Base-by-base conservation (phyloP, 2,797 vertebrate genomes). In the Platalea minor region DNA sequence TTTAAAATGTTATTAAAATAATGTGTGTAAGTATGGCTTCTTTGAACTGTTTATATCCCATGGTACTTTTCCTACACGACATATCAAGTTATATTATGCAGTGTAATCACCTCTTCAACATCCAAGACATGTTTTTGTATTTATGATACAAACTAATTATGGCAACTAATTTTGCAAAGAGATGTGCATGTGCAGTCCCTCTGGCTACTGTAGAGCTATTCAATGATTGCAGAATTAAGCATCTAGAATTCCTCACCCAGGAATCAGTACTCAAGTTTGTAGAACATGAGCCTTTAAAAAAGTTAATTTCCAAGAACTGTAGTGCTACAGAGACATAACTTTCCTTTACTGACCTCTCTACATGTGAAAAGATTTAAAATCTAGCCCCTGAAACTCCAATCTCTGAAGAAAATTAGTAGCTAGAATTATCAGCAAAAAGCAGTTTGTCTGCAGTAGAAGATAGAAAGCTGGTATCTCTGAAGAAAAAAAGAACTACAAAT, bases 361-460 rank as follows among this genome's bases (percentile, higher is more conserved):
- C 19, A 13, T 5, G 35, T 41, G n/a, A 41, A 75, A 91, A 85
- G 89, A 92, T 89, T 80, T 92, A 85, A 81, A 86, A 93, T 88
- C 85, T 93, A 89, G 57, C 46, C 81, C 65, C 43, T 63, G 79
- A 68, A 95, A 94, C 46, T 78, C 69, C 72, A 83, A 88, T 96
- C 89, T 95, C 73, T 31, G 53, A 91, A 89, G 86, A 61, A 96
- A 96, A 93, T 95, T 80, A 95, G 84, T 43, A 85, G 57, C 45
- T 65, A 56, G 91, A 81, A 91, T 94, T 96, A 97, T 96, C 96
- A 96, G 93, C 69, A 61, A 88, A 92, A 92, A 85, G 72, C 76
- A 91, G 92, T 81, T 92, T 81, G 74, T 57, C 88, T 83, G 93
- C 0, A 0, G 45, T 5, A 51, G 72, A 50, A 91, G 91, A 96